Conservation (phyloP, 2,797 vertebrate genomes). For the Ficedula albicollis region DNA sequence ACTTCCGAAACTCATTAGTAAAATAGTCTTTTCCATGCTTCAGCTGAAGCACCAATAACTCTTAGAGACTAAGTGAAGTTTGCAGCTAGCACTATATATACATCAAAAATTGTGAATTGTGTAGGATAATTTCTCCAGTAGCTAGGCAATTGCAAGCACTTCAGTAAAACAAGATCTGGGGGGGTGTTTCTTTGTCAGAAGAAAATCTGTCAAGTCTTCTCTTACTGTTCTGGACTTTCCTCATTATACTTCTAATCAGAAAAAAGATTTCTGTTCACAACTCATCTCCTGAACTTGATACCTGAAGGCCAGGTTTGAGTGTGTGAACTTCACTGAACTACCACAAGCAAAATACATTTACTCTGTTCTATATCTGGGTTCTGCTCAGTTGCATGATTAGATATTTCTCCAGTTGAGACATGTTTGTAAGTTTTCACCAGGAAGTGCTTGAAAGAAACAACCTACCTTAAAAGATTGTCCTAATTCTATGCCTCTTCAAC, state of each 20-base stretch:
- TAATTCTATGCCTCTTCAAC: neutral
- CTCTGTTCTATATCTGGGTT: neutral
- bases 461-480: accelerated
- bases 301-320: accelerated
- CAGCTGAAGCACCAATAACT: neutral
- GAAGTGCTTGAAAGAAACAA: neutral
- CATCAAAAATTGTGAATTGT: neutral
- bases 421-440: neutral
- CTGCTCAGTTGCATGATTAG: neutral
- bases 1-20: neutral
- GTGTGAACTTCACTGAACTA: neutral
- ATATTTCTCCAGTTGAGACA: neutral
- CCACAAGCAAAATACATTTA: neutral
- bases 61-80: neutral
- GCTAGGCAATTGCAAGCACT: neutral
- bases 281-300: neutral
- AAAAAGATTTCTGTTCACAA: neutral
- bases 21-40: neutral
- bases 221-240: neutral
- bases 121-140: neutral
- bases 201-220: neutral
- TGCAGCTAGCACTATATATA: neutral
- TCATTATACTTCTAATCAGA: neutral
- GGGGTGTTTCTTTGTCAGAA: neutral
- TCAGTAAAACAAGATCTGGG: neutral